phyloP scores from a whole-genome alignment of 2,113 vertebrate species.

The Tricholaema leucomelas region DNA sequence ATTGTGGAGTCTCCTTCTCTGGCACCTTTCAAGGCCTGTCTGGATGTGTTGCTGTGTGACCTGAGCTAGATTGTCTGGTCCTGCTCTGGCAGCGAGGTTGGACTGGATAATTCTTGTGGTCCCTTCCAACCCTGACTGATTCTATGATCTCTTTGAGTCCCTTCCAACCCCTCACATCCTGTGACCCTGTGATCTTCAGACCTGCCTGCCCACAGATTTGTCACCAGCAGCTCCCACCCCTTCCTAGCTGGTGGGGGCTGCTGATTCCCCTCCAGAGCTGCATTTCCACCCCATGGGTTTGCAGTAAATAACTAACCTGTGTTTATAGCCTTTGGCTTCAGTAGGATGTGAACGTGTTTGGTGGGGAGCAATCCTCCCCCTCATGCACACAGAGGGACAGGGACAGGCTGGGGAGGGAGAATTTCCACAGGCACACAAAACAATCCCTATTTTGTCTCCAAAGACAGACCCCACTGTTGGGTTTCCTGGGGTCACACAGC shows the following conservation, averaged over 20 bases:
- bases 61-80: no score
- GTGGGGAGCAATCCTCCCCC: neutral
- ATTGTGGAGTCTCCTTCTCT: no score
- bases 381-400: neutral
- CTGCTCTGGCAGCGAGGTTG: no score
- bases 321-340: neutral
- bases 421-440: conserved; percentile 9
- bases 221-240: neutral
- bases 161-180: no score
- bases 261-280: neutral
- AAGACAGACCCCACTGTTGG: conserved; percentile 65
- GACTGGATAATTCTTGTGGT: no score
- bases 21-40: no score
- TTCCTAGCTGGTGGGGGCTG: neutral
- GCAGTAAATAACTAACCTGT: neutral
- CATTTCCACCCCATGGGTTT: neutral
- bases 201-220: neutral
- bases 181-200: no score
- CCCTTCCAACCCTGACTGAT: no score
- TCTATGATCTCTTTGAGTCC: no score
- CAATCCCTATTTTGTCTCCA: conserved; percentile 60
- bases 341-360: neutral
- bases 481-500: conserved; percentile 73
- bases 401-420: neutral
- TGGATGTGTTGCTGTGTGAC: no score